Evolutionary conservation across 2,888 invertebrate genomes (phyloP).

Genomic region (Blastobasis lacticolella): DNA sequence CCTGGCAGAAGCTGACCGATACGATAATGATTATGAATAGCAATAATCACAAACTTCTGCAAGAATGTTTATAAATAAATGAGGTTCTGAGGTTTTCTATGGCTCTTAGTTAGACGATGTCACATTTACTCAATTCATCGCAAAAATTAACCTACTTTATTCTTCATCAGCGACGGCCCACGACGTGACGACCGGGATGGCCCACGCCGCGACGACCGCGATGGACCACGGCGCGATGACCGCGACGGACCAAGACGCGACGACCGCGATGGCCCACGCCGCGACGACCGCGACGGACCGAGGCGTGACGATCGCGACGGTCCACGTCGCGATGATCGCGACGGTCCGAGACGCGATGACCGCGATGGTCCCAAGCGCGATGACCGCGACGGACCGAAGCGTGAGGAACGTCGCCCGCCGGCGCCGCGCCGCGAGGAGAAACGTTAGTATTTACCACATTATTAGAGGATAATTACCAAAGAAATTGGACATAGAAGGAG

Average conservation of each 20-base stretch:
- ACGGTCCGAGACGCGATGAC: conserved; percentile 34
- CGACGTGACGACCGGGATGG: conserved; percentile 35
- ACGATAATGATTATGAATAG: too few relatives aligned
- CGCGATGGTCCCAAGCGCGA: conserved; percentile 24
- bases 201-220: conserved; percentile 33
- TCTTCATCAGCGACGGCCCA: conserved; percentile 18
- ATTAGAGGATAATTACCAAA: too few relatives aligned
- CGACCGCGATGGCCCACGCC: conserved; percentile 25
- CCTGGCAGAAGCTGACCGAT: too few relatives aligned
- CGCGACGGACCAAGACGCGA: conserved; percentile 26
- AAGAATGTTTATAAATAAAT: too few relatives aligned
- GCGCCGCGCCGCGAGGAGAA: conserved; percentile 62
- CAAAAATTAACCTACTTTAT: neutral
- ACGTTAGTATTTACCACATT: conserved; percentile 38
- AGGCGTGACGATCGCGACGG: conserved; percentile 44
- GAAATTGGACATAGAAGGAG: too few relatives aligned
- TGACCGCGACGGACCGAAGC: conserved; percentile 20
- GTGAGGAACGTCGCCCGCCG: conserved; percentile 37
- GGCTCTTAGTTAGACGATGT: too few relatives aligned
- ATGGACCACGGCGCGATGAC: conserved; percentile 33
- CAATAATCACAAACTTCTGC: too few relatives aligned
- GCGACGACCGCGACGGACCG: conserved; percentile 28
- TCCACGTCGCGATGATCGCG: conserved; percentile 45
- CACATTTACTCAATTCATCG: too few relatives aligned
- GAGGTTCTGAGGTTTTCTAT: too few relatives aligned